Base-by-base conservation (phyloP, 2,113 vertebrate species). In the Irena cyanogastra region DNA sequence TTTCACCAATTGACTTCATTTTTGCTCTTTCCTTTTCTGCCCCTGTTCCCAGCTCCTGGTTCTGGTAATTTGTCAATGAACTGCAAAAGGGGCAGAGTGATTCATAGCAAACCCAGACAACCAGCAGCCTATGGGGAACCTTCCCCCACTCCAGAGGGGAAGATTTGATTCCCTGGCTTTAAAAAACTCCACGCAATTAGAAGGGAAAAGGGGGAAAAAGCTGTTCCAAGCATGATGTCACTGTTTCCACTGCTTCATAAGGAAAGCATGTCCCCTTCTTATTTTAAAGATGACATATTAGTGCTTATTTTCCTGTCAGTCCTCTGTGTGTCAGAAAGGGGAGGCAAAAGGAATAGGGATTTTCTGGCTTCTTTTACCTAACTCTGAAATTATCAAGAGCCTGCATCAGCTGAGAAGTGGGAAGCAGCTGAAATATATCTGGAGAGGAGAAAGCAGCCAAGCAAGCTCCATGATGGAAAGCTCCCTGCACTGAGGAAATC, bases 171-270 rank as follows among this genome's bases (percentile, higher is more conserved):
- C 97, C 95, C 80, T 92, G 89, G 50, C 96, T 97, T 92, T 95
- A 91, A 96, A 96, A 97, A 97, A 91, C 77, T 95, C 82, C 24
- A 41, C n/a, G 47, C 89, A 95, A 95, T 97, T 98, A 97, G 92
- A 82, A 96, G 89, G 93, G 91, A 71, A 95, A 95, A 94, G 65
- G 83, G 91, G 65, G 42, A 90, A 95, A 96, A 84, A 42, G 45
- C 54, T 35, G 68, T 95, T 97, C 97, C 94, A 97, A 97, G 77
- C 41, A 95, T 97, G 96, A 97, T 96, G 97, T 98, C 97, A 98
- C 45, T 64, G 59, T 98, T 98, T 98, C 98, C 98, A 98, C 83
- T 97, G 94, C 95, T 97, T 98, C 97, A 98, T 6, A 59, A 87
- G 80, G 95, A 97, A 97, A 97, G 76, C 81, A 96, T 76, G 85